Evolutionary conservation across 2,797 vertebrate genomes (phyloP).

Genomic region (Sebastolobus alascanus): DNA sequence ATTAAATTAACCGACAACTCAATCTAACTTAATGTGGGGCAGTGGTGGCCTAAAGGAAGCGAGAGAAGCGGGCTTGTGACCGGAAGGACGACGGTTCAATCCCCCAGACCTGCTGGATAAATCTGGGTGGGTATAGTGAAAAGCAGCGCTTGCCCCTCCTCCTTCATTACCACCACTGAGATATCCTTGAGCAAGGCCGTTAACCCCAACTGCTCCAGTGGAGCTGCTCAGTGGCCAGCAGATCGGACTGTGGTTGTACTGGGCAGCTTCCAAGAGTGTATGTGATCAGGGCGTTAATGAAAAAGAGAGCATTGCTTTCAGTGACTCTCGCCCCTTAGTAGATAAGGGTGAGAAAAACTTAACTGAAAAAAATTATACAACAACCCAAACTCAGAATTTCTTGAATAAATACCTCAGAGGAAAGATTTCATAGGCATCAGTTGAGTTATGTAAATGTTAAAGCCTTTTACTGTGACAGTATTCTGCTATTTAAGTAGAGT

Average conservation of each 20-base stretch:
- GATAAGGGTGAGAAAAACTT: no score
- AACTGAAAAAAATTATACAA: background rate
- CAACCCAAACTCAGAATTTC: background rate
- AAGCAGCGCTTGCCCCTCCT: background rate
- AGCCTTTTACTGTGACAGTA: background rate
- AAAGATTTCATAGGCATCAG: background rate
- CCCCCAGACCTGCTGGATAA: background rate
- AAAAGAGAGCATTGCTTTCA: no score
- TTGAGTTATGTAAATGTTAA: background rate
- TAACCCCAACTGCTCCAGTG: background rate
- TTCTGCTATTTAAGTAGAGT: background rate
- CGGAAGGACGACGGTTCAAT: background rate
- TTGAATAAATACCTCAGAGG: background rate
- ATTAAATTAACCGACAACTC: background rate
- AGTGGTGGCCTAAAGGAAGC: background rate
- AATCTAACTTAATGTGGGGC: no score
- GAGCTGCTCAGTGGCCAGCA: no score
- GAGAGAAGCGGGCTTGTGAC: background rate
- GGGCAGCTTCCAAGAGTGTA: no score
- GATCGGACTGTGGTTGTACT: no score
- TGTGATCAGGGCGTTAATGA: no score
- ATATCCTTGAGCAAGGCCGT: background rate
- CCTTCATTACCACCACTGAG: background rate
- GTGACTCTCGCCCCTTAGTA: no score
- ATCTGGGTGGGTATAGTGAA: background rate